phyloP scores from a whole-genome alignment of 2,797 vertebrate species.

The Trachurus trachurus region DNA sequence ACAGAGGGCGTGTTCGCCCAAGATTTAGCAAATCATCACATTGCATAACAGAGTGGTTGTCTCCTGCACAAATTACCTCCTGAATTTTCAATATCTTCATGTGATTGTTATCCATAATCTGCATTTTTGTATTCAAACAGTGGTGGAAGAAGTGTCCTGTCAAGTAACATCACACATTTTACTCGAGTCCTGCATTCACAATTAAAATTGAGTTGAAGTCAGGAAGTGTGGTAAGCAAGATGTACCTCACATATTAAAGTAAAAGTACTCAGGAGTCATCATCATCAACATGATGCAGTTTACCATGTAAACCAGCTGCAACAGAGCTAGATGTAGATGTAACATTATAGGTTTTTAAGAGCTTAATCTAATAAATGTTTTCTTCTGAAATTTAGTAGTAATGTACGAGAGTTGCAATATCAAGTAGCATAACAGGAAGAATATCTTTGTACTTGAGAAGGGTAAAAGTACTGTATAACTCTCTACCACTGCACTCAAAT shows the following conservation, averaged over 20 bases:
- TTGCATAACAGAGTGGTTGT: not conserved
- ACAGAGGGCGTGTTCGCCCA: conserved; percentile 46
- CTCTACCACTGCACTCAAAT: not conserved
- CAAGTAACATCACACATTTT: not conserved
- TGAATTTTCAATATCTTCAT: not conserved
- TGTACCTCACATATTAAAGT: not conserved
- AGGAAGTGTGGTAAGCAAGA: not conserved
- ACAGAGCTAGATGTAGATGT: too few relatives aligned
- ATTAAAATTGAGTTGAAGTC: not conserved
- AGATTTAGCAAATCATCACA: not conserved
- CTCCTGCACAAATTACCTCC: not conserved
- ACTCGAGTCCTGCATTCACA: not conserved
- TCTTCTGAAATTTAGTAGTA: not conserved
- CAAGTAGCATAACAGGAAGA: too few relatives aligned
- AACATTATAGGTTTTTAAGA: too few relatives aligned
- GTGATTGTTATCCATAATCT: too few relatives aligned
- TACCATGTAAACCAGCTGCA: not conserved
- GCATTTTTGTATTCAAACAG: not conserved
- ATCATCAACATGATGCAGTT: not conserved
- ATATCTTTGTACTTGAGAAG: too few relatives aligned
- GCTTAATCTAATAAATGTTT: too few relatives aligned
- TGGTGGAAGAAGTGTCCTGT: not conserved
- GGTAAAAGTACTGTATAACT: too few relatives aligned
- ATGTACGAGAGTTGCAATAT: not conserved
- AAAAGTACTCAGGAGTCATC: not conserved